phyloP scores from a whole-genome alignment of 2,113 vertebrate genomes.

The Tachycineta bicolor region DNA sequence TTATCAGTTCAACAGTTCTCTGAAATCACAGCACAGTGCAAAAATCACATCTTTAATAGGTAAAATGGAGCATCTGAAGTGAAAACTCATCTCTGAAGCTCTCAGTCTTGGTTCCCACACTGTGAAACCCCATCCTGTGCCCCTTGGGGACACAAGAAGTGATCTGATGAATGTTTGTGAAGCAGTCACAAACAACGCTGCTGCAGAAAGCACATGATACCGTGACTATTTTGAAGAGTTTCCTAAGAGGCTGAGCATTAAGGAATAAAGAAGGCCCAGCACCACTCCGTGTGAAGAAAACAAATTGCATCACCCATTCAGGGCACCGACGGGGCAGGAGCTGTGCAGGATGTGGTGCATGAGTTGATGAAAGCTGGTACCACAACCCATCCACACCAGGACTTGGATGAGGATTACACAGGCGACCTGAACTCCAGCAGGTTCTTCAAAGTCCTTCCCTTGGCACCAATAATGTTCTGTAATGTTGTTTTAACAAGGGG shows the following conservation, averaged over 20 bases:
- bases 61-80: not conserved
- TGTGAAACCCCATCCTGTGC: not conserved
- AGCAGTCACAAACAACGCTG: not conserved
- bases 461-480: not conserved
- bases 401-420: not conserved
- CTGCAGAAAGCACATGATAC: not conserved
- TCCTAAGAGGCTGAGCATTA: not conserved
- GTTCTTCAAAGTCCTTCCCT: not conserved
- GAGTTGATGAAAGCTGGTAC: not conserved
- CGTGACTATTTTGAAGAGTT: not conserved
- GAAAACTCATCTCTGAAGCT: not conserved
- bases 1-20: not conserved
- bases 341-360: not conserved
- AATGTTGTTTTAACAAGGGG: not conserved
- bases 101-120: not conserved
- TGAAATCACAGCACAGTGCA: not conserved
- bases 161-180: not conserved
- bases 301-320: not conserved
- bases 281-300: not conserved
- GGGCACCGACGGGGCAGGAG: accelerated
- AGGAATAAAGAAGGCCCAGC: not conserved
- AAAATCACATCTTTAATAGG: not conserved
- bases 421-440: not conserved
- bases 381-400: accelerated
- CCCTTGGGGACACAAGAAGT: not conserved